A percentile compares a stretch with the other conserved stretches of the same genome.
These are phyloP conservation scores for Drosophila ercepeae DNA, from an alignment of 1,140 invertebrate genomes.

Conservation along the genomic window DNA sequence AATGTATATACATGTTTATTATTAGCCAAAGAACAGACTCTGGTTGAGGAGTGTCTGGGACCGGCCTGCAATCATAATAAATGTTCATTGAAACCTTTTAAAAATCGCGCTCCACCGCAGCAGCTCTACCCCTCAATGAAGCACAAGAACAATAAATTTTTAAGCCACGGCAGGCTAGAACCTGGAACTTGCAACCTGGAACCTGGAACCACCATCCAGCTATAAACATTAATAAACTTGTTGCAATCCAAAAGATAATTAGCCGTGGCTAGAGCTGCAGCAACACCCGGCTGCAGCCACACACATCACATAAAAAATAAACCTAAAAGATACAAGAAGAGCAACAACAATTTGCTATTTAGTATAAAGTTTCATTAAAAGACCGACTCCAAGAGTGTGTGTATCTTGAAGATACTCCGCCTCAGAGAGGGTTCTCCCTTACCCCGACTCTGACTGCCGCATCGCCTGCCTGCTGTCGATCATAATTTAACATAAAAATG, in stretches of 20 bases:
- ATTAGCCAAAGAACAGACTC: slow-evolving; percentile 29
- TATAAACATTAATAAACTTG: slow-evolving; percentile 83
- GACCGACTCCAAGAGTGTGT: slow-evolving; percentile 16
- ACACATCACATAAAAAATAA: slow-evolving; percentile 40
- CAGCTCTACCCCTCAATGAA: slow-evolving; percentile 71
- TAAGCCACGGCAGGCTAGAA: slow-evolving; percentile 41
- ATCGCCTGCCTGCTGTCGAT: slow-evolving; percentile 78
- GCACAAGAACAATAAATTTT: slow-evolving; percentile 78
- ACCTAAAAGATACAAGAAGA: slow-evolving; percentile 33
- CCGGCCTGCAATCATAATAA: slow-evolving; percentile 77
- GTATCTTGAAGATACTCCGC: slow-evolving; percentile 30
- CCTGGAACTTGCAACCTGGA: slow-evolving; percentile 15
- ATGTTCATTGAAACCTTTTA: slow-evolving; percentile 83
- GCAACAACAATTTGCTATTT: slow-evolving; percentile 78
- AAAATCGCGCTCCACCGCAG: slow-evolving; percentile 65
- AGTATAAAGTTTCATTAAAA: slow-evolving; percentile 82
- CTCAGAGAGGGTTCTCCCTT: not conserved
- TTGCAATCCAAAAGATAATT: slow-evolving; percentile 82
- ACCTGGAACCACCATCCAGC: slow-evolving; percentile 11
- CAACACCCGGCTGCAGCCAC: slow-evolving; percentile 26
- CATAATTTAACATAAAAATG: slow-evolving; percentile 83
- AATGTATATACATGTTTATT: slow-evolving; percentile 54
- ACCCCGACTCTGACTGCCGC: not conserved
- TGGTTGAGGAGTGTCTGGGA: slow-evolving; percentile 1
- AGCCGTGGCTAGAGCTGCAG: slow-evolving; percentile 65